Conservation (phyloP, 2,113 vertebrate genomes). For the Balaenoptera acutorostrata region DNA sequence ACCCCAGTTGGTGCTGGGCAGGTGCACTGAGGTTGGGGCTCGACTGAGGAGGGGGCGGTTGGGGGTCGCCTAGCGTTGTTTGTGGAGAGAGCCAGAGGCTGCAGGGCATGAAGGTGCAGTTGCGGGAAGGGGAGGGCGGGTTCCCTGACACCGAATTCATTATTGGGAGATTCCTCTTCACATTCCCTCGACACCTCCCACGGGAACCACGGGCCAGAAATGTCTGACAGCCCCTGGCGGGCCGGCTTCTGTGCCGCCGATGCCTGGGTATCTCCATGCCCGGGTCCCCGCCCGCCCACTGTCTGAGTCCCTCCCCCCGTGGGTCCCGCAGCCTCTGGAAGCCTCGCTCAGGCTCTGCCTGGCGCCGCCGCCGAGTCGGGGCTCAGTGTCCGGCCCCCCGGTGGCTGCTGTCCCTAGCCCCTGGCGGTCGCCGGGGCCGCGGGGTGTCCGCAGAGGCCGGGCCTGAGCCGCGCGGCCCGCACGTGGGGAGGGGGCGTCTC, state of each 20-base stretch:
- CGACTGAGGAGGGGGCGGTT: neutral
- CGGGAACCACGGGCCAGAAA: slow-evolving; percentile 63
- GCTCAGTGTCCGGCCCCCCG: neutral
- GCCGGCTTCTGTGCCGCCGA: neutral
- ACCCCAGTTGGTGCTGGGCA: neutral
- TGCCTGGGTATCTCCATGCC: slow-evolving; percentile 18
- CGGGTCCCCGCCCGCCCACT: slow-evolving; percentile 26
- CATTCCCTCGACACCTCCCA: slow-evolving; percentile 67
- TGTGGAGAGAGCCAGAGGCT: neutral
- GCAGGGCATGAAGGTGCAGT: neutral
- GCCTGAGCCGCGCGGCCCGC: neutral
- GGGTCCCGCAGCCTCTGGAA: slow-evolving; percentile 53
- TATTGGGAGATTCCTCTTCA: slow-evolving; percentile 72
- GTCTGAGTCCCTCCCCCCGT: slow-evolving; percentile 11
- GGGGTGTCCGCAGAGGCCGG: neutral
- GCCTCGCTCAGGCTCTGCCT: slow-evolving; percentile 15
- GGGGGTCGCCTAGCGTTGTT: neutral
- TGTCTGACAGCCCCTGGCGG: slow-evolving; percentile 65
- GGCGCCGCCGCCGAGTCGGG: neutral
- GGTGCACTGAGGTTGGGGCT: neutral
- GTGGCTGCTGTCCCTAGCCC: neutral
- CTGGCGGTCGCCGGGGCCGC: neutral
- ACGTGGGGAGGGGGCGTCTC: slow-evolving; percentile 57
- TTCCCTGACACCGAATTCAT: slow-evolving; percentile 74
- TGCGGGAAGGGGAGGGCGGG: slow-evolving; percentile 12